These are phyloP conservation scores for Geotrypetes seraphini DNA, from an alignment of 2,797 vertebrate species.

Conservation along the genomic window DNA sequence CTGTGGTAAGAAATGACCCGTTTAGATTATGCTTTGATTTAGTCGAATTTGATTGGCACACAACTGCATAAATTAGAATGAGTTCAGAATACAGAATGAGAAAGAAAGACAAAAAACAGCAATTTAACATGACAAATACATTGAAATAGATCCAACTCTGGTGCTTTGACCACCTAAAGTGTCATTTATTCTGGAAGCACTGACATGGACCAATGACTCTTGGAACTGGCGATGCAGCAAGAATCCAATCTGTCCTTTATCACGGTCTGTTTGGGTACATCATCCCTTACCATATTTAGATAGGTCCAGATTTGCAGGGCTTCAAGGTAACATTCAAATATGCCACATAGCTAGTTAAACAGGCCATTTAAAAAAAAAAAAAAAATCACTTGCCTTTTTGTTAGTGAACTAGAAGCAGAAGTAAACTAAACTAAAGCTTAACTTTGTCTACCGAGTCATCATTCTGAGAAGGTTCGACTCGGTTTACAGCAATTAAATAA, in stretches of 20 bases:
- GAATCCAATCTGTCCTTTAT: slow-evolving; percentile 15
- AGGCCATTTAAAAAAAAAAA: no score
- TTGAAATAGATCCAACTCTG: slow-evolving; percentile 10
- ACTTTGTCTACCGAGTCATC: no score
- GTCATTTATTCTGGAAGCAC: slow-evolving; percentile 7
- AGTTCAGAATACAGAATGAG: not conserved
- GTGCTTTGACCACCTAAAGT: slow-evolving; percentile 26
- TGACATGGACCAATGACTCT: slow-evolving; percentile 7
- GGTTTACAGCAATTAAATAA: no score
- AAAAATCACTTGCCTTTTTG: no score
- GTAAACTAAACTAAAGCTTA: no score
- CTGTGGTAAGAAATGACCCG: no score
- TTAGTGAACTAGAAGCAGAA: no score
- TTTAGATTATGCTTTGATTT: not conserved
- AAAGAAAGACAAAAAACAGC: slow-evolving; percentile 6
- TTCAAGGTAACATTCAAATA: not conserved
- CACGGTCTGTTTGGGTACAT: fast-evolving
- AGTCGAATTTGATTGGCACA: slow-evolving; percentile 1
- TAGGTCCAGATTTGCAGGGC: not conserved
- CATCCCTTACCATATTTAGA: slow-evolving; percentile 9
- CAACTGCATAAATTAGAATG: slow-evolving; percentile 3
- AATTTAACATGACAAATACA: slow-evolving; percentile 16
- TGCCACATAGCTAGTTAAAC: no score
- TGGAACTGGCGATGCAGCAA: slow-evolving; percentile 12
- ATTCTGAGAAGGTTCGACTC: no score